A percentile compares a stretch with the other conserved stretches of the same genome.
phyloP scores from a whole-genome alignment of 2,888 invertebrate genomes.

The Oscheius myriophilus region DNA sequence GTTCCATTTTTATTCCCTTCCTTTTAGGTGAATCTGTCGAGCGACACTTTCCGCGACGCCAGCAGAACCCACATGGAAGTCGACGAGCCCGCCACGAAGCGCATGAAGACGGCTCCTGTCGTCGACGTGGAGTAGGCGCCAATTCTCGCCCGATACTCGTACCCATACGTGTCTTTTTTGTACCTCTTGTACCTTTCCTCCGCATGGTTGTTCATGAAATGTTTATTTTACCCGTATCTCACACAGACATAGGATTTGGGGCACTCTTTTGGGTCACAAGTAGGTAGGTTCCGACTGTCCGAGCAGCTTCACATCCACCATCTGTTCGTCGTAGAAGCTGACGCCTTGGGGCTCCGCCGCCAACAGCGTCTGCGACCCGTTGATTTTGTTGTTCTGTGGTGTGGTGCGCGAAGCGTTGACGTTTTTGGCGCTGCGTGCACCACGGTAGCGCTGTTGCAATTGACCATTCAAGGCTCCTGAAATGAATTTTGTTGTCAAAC shows the following conservation, averaged over 20 bases:
- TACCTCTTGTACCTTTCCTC: slow-evolving; percentile 1
- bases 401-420: slow-evolving; percentile 34
- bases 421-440: slow-evolving; percentile 31
- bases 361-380: slow-evolving; percentile 13
- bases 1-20: not conserved
- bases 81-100: slow-evolving; percentile 1
- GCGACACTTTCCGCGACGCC: slow-evolving; percentile 51
- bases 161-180: slow-evolving; percentile 1
- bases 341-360: slow-evolving; percentile 8
- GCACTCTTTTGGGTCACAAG: not conserved
- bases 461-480: slow-evolving; percentile 67
- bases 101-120: not conserved
- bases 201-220: not conserved
- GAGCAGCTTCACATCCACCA: slow-evolving; percentile 23
- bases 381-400: slow-evolving; percentile 6
- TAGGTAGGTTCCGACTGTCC: slow-evolving; percentile 20
- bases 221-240: too few relatives aligned
- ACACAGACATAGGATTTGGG: too few relatives aligned
- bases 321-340: slow-evolving; percentile 14
- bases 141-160: not conserved
- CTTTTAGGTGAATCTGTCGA: slow-evolving; percentile 50
- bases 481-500: slow-evolving; percentile 29
- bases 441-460: slow-evolving; percentile 61
- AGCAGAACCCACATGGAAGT: slow-evolving; percentile 40
- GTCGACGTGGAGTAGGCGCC: slow-evolving; percentile 2